A percentile compares a stretch with the other conserved stretches of the same genome.
Conservation (phyloP, 2,797 vertebrate species). For the Liasis olivaceus region DNA sequence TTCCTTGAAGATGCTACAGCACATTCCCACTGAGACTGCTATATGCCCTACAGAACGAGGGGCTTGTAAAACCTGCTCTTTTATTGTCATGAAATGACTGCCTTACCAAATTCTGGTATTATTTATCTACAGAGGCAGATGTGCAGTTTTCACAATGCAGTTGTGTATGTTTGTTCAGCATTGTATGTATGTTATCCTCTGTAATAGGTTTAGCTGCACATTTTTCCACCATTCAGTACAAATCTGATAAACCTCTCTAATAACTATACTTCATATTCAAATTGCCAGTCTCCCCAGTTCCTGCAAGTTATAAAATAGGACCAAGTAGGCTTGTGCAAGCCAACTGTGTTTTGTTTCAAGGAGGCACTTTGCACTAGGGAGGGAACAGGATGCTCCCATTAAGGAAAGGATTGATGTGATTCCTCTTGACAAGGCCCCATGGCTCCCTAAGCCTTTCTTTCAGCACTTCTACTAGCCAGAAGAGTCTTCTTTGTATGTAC, state of each 20-base stretch:
- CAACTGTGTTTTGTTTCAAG: neutral
- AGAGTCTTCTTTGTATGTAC: neutral
- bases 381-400: neutral
- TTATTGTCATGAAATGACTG: neutral
- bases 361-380: neutral
- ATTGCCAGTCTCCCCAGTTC: neutral
- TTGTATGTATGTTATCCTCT: neutral
- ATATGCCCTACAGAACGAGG: neutral
- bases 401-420: neutral
- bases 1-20: neutral
- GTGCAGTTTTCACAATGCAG: neutral
- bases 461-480: neutral
- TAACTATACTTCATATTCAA: neutral
- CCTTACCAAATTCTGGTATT: neutral
- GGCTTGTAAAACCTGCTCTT: neutral
- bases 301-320: neutral
- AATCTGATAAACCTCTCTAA: neutral
- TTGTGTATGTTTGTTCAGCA: neutral
- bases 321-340: neutral
- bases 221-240: neutral
- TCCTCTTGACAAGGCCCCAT: neutral
- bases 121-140: neutral
- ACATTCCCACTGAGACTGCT: neutral
- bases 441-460: neutral
- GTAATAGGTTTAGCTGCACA: neutral